Evolutionary conservation across 2,888 invertebrate species (phyloP).

Genomic region (Acanthoscelides obtectus): DNA sequence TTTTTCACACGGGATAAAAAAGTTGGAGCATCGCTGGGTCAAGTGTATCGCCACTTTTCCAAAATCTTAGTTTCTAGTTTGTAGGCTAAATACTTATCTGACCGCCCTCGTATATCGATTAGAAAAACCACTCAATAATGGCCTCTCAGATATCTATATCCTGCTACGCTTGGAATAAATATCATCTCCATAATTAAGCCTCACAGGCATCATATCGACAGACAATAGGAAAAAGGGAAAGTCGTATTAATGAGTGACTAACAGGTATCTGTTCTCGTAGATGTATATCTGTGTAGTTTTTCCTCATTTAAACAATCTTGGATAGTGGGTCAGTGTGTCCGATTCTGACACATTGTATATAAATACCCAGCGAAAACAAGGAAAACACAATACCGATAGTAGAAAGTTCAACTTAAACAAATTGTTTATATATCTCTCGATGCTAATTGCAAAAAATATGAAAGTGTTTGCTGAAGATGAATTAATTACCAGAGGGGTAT

Average conservation of each 20-base stretch:
- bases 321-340: constrained; percentile 2
- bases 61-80: too few species aligned
- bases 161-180: not conserved
- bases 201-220: not conserved
- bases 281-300: not conserved
- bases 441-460: not conserved
- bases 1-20: too few species aligned
- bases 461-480: not conserved
- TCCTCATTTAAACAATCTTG: not conserved
- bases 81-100: too few species aligned
- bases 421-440: not conserved
- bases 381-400: constrained; percentile 2
- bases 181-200: not conserved
- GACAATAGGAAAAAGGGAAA: not conserved
- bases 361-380: not conserved
- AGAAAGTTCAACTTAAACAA: not conserved
- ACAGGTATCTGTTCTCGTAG: not conserved
- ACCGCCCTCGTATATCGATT: too few species aligned
- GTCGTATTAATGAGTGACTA: not conserved
- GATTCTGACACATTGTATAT: not conserved
- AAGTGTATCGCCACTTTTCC: too few species aligned
- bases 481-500: not conserved
- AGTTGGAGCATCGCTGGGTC: too few species aligned
- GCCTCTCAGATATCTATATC: too few species aligned
- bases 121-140: too few species aligned